phyloP scores from a whole-genome alignment of 2,113 vertebrate genomes.

The Nansenia antarctica region DNA sequence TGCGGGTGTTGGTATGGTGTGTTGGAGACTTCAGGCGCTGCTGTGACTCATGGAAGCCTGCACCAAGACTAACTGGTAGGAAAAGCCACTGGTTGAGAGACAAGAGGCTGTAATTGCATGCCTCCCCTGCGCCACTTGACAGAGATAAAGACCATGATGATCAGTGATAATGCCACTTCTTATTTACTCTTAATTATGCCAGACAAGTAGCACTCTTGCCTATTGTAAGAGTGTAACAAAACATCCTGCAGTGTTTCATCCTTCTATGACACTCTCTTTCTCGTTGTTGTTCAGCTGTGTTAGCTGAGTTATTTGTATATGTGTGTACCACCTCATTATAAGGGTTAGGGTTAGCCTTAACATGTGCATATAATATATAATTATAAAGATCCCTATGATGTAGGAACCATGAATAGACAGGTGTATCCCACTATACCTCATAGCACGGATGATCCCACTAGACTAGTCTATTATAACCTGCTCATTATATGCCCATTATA shows the following conservation, averaged over 20 bases:
- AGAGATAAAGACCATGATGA: constrained; percentile 11
- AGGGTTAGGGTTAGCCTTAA: no score
- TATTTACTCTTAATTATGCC: constrained; percentile 27
- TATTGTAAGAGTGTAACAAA: constrained; percentile 5
- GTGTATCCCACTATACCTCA: no score
- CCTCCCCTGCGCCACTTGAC: background rate
- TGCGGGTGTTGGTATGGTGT: no score
- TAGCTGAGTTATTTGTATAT: no score
- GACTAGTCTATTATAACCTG: no score
- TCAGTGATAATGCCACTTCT: background rate
- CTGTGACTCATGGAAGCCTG: constrained; percentile 25
- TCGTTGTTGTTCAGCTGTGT: no score
- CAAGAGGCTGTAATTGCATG: constrained; percentile 8
- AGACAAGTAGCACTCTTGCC: background rate
- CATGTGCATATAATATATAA: no score
- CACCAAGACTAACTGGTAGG: constrained; percentile 43
- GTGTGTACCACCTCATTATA: no score
- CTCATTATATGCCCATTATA: no score
- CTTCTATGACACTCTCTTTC: background rate
- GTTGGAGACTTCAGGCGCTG: background rate
- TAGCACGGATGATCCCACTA: no score
- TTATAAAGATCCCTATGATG: no score
- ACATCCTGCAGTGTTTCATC: background rate
- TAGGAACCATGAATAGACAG: no score
- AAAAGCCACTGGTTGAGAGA: constrained; percentile 22